Evolutionary conservation across 1,140 invertebrate species (phyloP), one percentile per base, ranked within the genome.

Genomic region (Cydia fagiglandana): DNA sequence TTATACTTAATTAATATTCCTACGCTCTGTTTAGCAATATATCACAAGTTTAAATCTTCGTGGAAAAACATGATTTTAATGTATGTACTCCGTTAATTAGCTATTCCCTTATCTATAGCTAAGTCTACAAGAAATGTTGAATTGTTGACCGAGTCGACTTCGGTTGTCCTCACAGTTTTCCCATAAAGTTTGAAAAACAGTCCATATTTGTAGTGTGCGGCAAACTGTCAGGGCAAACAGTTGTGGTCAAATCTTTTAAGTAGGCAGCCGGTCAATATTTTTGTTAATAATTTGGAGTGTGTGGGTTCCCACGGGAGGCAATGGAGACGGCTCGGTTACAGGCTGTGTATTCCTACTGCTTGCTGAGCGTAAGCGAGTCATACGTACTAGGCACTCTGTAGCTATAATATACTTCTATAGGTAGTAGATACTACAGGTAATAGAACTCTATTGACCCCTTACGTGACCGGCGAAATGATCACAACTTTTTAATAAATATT

Each of bases 201-300:
- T 83, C 77, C 78, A 81, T 85, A 84, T 91, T 88, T 87, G 88
- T 87, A 85, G 86, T 83, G 83, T 82, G 85, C 83, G 86, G 86
- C 88, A 88, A 89, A 87, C 86, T 85, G 86, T 81, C 81, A 83
- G 80, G 73, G 83, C 86, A 89, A 91, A 91, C 90, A 91, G 79
- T 80, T 80, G 83, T 86, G 84, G 88, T 90, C 88, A 90, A 87
- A 90, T 90, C 88, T 88, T 83, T 89, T 90, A 90, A 90, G 90
- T 91, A 91, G 90, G 85, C 90, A 91, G 88, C 87, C 78, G 78
- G 88, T 90, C 85, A 91, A 91, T 91, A 91, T 91, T 91, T 88
- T 90, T 88, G 88, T 90, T 91, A 91, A 90, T 91, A 89, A 91
- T 91, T 91, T 89, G 87, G 84, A 86, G 84, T 80, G 84, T 76